A percentile compares a stretch with the other conserved stretches of the same genome.
Conservation (phyloP, 2,113 vertebrate species). For the Cyprinodon tularosa region DNA sequence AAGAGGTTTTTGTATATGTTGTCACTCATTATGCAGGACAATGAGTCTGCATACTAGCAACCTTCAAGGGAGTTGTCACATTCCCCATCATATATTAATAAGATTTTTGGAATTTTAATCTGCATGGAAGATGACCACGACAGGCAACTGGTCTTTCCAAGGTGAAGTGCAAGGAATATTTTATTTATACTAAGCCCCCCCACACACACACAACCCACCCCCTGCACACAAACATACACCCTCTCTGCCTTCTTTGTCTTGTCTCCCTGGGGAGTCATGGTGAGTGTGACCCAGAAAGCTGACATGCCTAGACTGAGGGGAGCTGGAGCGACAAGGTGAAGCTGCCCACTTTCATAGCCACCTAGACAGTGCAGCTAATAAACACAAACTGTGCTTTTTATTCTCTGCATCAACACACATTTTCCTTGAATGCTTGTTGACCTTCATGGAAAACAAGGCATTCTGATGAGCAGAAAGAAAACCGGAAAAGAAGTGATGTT, state of each 20-base stretch:
- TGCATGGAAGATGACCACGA: constrained; percentile 56
- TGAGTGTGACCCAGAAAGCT: constrained; percentile 73
- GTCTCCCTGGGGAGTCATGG: constrained; percentile 57
- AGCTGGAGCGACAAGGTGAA: constrained; percentile 34
- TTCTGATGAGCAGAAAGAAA: neutral
- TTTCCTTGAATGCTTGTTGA: constrained; percentile 26
- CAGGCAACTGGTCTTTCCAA: constrained; percentile 58
- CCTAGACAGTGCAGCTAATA: constrained; percentile 40
- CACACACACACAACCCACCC: too few species aligned
- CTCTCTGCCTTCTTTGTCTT: constrained; percentile 27
- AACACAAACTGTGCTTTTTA: constrained; percentile 53
- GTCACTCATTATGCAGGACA: constrained; percentile 41
- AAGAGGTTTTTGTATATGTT: constrained; percentile 28
- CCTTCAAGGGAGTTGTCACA: constrained; percentile 26
- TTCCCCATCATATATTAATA: constrained; percentile 42
- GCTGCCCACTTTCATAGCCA: constrained; percentile 45
- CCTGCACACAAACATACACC: neutral
- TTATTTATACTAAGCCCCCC: constrained; percentile 68
- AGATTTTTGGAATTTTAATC: constrained; percentile 51
- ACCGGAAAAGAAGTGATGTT: constrained; percentile 15
- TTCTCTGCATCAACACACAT: constrained; percentile 34
- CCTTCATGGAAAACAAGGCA: constrained; percentile 34
- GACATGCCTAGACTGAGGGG: constrained; percentile 60
- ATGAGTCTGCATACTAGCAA: constrained; percentile 20
- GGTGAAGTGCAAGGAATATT: constrained; percentile 72